Percentiles rank a stretch among this genome's conserved stretches.
These are phyloP conservation scores for Phyllopteryx taeniolatus DNA, from an alignment of 2,113 vertebrate species.

Conservation along the genomic window DNA sequence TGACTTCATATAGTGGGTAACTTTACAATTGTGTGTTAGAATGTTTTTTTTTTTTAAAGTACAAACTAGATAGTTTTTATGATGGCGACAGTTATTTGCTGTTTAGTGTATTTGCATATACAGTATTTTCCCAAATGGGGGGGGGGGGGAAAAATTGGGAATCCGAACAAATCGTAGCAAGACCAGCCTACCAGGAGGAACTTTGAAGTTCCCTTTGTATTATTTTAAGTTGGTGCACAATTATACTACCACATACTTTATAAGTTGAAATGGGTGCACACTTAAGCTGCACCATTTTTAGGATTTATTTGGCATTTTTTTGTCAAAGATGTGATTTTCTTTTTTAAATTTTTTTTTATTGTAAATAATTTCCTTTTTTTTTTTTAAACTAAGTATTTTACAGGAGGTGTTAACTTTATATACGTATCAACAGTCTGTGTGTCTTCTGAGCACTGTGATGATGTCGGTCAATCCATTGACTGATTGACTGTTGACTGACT, in stretches of 20 bases:
- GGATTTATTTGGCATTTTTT: not conserved
- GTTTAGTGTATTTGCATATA: too few relatives aligned
- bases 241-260: not conserved
- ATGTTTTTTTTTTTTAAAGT: too few relatives aligned
- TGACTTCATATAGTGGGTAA: not conserved
- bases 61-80: too few relatives aligned
- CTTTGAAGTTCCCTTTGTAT: not conserved
- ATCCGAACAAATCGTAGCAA: too few relatives aligned
- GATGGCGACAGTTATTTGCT: too few relatives aligned
- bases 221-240: not conserved
- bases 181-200: too few relatives aligned
- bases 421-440: constrained; percentile 13
- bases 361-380: not conserved
- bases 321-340: not conserved
- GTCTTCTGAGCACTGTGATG: constrained; percentile 20
- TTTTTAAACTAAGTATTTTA: not conserved
- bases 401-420: constrained; percentile 2
- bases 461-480: constrained; percentile 27
- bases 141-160: too few relatives aligned
- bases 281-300: not conserved
- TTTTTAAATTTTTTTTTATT: not conserved
- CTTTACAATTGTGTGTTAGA: too few relatives aligned
- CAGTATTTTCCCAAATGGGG: too few relatives aligned
- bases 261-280: not conserved
- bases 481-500: not conserved